phyloP scores from a whole-genome alignment of 2,113 vertebrate genomes.

The Tachysurus vachellii region DNA sequence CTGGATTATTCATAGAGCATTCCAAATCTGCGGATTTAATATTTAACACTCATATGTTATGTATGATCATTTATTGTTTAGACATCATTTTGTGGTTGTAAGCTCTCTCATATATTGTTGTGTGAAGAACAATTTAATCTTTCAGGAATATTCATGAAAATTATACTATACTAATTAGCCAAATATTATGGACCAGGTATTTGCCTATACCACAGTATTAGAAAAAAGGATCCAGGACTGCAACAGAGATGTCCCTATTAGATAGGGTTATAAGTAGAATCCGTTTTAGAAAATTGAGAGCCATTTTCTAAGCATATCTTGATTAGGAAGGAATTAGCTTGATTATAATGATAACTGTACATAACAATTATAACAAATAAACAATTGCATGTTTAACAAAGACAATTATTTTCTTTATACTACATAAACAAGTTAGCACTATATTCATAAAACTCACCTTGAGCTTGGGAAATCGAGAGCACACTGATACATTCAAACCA shows the following conservation, averaged over 20 bases:
- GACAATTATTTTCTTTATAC: background rate
- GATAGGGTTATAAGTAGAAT: too few relatives aligned
- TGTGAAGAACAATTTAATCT: background rate
- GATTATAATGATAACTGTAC: too few relatives aligned
- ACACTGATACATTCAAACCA: slow-evolving; percentile 88
- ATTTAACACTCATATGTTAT: background rate
- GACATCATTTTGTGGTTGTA: too few relatives aligned
- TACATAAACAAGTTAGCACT: background rate
- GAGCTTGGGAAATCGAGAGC: slow-evolving; percentile 76
- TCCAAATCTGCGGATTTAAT: background rate
- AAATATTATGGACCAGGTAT: background rate
- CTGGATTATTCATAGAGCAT: background rate
- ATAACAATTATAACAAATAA: background rate
- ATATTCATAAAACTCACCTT: slow-evolving; percentile 62
- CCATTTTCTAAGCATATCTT: too few relatives aligned
- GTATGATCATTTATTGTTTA: background rate
- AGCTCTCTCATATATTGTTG: too few relatives aligned
- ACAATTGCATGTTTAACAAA: background rate
- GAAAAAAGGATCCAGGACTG: background rate
- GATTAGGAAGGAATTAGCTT: too few relatives aligned
- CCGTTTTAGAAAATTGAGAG: too few relatives aligned
- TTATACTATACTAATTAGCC: background rate
- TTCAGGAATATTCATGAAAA: background rate
- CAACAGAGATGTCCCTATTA: background rate
- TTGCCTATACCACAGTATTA: background rate